Base-by-base conservation (phyloP, 2,113 vertebrate species). In the Rana temporaria region DNA sequence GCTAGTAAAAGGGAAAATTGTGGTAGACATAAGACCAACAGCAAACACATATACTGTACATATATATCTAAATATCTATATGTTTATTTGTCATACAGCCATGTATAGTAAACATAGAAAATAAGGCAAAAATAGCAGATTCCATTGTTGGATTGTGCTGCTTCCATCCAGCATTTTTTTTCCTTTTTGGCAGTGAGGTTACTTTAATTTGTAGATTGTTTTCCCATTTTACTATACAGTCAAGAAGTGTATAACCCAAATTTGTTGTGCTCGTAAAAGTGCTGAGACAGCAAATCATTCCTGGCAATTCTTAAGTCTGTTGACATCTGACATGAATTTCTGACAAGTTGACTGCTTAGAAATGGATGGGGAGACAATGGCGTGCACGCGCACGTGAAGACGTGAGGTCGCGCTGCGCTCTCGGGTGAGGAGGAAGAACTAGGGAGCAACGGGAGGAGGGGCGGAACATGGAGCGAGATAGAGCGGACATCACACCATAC, bases 251-350 rank as follows among this genome's bases (percentile, higher is more conserved):
- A 88, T 84, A 90, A 88, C 84, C 85, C 19, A 84, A 88, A 69
- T 85, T 84, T 84, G 82, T 79, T 78, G 62, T 11, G 87, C 86
- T 85, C 85, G 86, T 64, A 14, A 30, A 85, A 85, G 86, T 90
- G 91, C 91, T 93, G 91, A 92, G 90, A 64, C 89, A 89, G 91
- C 91, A 90, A 86, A 84, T 91, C 89, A 89, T 89, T 84, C 0
- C 0, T 83, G 87, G 89, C 85, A 87, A 76, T 89, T 88, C 87
- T 87, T 87, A 88, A 88, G 87, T 84, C 87, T 86, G 84, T 90
- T 89, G 89, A 90, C 90, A 89, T 90, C 88, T 91, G 90, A 91
- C 91, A 92, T 87, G 88, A 88, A 89, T 89, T 89, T 88, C 88
- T 92, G 90, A 87, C 88, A 90, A 73, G 84, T 87, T 88, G 88